phyloP scores from a whole-genome alignment of 2,797 vertebrate genomes.

The Microcaecilia unicolor region DNA sequence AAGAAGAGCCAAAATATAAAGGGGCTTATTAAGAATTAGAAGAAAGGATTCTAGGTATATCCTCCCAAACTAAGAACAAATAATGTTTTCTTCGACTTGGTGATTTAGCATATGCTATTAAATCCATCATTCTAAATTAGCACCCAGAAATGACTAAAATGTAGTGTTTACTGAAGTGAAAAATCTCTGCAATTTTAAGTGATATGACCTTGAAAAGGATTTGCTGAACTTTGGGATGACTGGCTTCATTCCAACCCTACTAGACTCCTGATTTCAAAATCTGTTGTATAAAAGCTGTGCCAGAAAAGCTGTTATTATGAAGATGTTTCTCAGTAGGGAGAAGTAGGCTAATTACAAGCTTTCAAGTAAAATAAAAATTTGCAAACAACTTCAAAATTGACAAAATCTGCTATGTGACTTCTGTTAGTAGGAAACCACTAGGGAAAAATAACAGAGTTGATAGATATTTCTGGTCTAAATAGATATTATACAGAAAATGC shows the following conservation, averaged over 20 bases:
- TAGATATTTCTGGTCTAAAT: slow-evolving; percentile 48
- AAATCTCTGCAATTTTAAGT: slow-evolving; percentile 38
- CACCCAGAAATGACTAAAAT: slow-evolving; percentile 18
- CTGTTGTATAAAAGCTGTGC: slow-evolving; percentile 57
- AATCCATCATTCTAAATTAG: slow-evolving; percentile 11
- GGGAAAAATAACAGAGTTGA: slow-evolving; percentile 42
- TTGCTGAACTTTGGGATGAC: slow-evolving; percentile 51
- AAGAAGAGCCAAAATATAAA: slow-evolving; percentile 24
- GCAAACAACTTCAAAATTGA: slow-evolving; percentile 51
- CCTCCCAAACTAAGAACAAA: slow-evolving; percentile 14
- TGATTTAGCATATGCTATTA: slow-evolving; percentile 15
- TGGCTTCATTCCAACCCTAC: slow-evolving; percentile 45
- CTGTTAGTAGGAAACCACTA: slow-evolving; percentile 36
- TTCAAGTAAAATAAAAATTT: slow-evolving; percentile 58
- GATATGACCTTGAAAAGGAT: slow-evolving; percentile 59
- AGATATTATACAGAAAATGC: slow-evolving; percentile 39
- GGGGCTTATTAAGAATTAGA: slow-evolving; percentile 21
- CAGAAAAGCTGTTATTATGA: slow-evolving; percentile 60
- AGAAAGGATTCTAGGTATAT: slow-evolving; percentile 13
- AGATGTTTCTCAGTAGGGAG: slow-evolving; percentile 51
- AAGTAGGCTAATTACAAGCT: slow-evolving; percentile 62
- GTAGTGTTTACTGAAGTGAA: slow-evolving; percentile 20
- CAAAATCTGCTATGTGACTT: slow-evolving; percentile 38
- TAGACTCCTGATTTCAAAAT: slow-evolving; percentile 57
- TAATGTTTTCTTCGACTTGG: background rate